Percentiles rank a stretch among this genome's conserved stretches.
Conservation (phyloP, 2,888 invertebrate genomes). For the Drosophila stalkeri region DNA sequence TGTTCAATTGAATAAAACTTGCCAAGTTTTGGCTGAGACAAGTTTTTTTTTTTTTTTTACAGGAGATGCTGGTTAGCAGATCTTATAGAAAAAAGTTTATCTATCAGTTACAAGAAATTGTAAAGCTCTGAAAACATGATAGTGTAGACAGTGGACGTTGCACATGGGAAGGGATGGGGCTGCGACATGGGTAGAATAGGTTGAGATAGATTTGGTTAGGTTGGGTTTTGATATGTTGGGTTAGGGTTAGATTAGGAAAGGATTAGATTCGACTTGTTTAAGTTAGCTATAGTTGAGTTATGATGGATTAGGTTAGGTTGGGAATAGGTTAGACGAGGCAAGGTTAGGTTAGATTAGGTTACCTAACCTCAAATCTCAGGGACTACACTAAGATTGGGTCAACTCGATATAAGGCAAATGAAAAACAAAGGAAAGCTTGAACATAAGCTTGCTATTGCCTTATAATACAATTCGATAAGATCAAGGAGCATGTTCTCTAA, state of each 20-base stretch:
- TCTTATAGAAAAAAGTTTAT: neutral
- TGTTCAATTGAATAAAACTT: neutral
- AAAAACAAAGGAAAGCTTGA: no score
- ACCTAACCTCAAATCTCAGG: neutral
- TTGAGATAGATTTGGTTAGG: neutral
- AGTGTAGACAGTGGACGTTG: neutral
- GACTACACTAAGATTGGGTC: no score
- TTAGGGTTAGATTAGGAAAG: no score
- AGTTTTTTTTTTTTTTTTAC: neutral
- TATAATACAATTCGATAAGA: neutral
- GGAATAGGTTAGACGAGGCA: neutral
- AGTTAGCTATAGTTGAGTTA: no score
- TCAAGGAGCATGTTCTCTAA: neutral
- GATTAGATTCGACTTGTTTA: no score
- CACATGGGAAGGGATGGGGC: neutral
- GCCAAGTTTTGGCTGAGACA: neutral
- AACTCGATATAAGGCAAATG: no score
- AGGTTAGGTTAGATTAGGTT: neutral
- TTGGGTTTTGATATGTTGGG: no score
- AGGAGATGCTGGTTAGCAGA: neutral
- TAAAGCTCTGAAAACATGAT: neutral
- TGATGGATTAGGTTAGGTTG: neutral
- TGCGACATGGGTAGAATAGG: neutral
- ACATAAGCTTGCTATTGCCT: neutral
- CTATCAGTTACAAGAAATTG: neutral